phyloP scores from a whole-genome alignment of 2,888 invertebrate species.

The Cerastis rubricosa region DNA sequence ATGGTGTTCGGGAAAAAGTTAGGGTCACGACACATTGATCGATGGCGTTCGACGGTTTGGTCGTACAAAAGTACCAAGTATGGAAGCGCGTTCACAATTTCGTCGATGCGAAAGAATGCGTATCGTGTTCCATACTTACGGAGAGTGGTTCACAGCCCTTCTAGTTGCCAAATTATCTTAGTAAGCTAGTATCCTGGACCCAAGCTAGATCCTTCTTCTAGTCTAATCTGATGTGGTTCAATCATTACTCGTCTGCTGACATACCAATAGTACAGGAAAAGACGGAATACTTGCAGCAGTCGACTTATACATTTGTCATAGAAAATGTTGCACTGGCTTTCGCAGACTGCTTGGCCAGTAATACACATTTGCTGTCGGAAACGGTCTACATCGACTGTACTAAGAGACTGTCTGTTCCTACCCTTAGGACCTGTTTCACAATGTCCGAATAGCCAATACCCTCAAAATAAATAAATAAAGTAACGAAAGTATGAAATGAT shows the following conservation, averaged over 20 bases:
- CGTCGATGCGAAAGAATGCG: too few relatives aligned
- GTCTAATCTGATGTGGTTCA: too few relatives aligned
- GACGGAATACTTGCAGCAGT: slow-evolving; percentile 5
- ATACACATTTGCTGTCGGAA: not conserved
- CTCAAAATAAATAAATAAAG: slow-evolving; percentile 3
- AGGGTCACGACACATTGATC: too few relatives aligned
- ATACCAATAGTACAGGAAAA: slow-evolving; percentile 1
- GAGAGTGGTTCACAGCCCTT: not conserved
- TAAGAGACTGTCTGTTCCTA: slow-evolving; percentile 14
- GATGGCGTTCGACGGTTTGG: too few relatives aligned
- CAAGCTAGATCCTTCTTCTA: not conserved
- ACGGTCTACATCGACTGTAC: slow-evolving; percentile 1
- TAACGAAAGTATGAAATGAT: not conserved
- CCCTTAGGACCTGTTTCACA: slow-evolving; percentile 14
- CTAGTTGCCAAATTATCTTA: not conserved
- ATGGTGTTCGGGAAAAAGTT: not conserved
- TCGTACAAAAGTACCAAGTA: too few relatives aligned
- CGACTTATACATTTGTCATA: slow-evolving; percentile 25
- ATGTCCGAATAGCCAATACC: not conserved
- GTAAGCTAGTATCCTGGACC: not conserved
- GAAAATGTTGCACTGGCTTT: slow-evolving; percentile 25
- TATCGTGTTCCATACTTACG: too few relatives aligned
- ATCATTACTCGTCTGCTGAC: not conserved
- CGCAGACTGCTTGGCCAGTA: not conserved
- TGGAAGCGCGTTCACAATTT: too few relatives aligned